Percentiles rank a stretch among this genome's conserved stretches.
These are phyloP conservation scores for Bufotes viridis DNA, from an alignment of 2,797 vertebrate species.

Conservation along the genomic window DNA sequence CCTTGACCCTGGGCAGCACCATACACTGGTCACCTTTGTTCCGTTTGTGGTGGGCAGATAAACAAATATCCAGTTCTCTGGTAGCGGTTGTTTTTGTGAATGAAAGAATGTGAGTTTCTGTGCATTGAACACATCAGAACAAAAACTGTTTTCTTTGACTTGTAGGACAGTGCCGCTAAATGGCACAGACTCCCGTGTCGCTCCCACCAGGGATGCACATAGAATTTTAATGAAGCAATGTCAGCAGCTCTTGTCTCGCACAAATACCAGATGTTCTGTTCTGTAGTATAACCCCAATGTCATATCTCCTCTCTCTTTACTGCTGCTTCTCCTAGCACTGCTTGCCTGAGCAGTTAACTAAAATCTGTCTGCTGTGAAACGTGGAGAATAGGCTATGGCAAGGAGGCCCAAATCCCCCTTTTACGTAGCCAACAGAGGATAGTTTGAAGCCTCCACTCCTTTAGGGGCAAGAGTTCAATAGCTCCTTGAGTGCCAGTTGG, in stretches of 20 bases:
- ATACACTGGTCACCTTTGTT: slow-evolving; percentile 43
- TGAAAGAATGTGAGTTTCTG: slow-evolving; percentile 59
- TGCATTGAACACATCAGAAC: slow-evolving; percentile 39
- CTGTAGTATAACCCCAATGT: slow-evolving; percentile 34
- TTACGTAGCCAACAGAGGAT: not conserved
- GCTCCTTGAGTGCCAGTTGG: not conserved
- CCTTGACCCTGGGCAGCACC: not conserved
- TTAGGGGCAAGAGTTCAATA: not conserved
- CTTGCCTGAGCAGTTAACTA: slow-evolving; percentile 30
- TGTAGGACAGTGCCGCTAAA: slow-evolving; percentile 51
- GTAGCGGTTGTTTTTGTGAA: slow-evolving; percentile 58
- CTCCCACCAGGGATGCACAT: slow-evolving; percentile 54
- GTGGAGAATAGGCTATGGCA: not conserved
- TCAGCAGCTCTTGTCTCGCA: slow-evolving; percentile 51
- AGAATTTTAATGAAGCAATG: slow-evolving; percentile 59
- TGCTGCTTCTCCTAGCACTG: slow-evolving; percentile 41
- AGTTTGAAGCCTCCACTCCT: not conserved
- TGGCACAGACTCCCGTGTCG: slow-evolving; percentile 53
- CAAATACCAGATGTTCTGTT: slow-evolving; percentile 55
- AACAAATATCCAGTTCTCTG: slow-evolving; percentile 59
- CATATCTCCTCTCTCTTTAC: slow-evolving; percentile 35
- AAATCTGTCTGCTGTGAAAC: slow-evolving; percentile 35
- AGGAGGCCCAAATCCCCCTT: not conserved
- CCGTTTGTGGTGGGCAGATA: slow-evolving; percentile 51
- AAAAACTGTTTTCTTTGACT: slow-evolving; percentile 54